Evolutionary conservation across 2,888 invertebrate genomes (phyloP).

Genomic region (Drosophila formosana): DNA sequence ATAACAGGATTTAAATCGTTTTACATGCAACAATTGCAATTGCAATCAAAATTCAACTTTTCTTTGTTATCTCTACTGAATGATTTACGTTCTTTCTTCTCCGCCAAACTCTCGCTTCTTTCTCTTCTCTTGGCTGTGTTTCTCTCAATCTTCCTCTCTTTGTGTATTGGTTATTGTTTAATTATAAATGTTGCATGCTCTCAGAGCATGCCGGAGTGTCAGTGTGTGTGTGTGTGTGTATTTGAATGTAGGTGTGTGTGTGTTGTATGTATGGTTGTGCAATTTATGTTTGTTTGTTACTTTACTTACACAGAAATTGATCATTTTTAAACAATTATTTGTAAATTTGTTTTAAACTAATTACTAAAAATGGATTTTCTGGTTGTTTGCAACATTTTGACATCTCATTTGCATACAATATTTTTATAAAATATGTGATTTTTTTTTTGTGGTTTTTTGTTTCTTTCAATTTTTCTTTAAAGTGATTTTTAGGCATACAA

Average conservation of each 20-base stretch:
- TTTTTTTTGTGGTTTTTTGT: conserved; percentile 62
- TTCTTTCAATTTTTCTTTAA: conserved; percentile 52
- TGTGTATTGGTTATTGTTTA: conserved; percentile 53
- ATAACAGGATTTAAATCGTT: conserved; percentile 62
- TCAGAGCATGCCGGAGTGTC: conserved; percentile 64
- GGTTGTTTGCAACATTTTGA: conserved; percentile 80
- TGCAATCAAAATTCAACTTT: conserved; percentile 55
- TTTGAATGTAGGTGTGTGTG: conserved; percentile 9
- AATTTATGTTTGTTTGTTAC: conserved; percentile 35
- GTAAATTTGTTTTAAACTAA: conserved; percentile 81
- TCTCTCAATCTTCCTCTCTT: conserved; percentile 25
- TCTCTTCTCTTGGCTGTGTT: conserved; percentile 3
- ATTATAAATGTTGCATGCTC: conserved; percentile 64
- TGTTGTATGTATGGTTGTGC: conserved; percentile 23
- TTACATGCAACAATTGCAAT: conserved; percentile 51
- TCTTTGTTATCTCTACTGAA: conserved; percentile 47
- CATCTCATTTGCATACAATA: conserved; percentile 78
- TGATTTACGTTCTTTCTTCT: conserved; percentile 25
- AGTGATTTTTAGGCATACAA: conserved; percentile 69
- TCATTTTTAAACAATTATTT: conserved; percentile 75
- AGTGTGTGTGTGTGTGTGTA: conserved; percentile 28
- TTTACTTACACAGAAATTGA: conserved; percentile 70
- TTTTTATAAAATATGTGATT: conserved; percentile 80
- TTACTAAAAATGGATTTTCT: conserved; percentile 77
- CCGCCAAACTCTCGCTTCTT: not conserved